phyloP scores from a whole-genome alignment of 2,888 invertebrate species.

The Teleogryllus oceanicus region DNA sequence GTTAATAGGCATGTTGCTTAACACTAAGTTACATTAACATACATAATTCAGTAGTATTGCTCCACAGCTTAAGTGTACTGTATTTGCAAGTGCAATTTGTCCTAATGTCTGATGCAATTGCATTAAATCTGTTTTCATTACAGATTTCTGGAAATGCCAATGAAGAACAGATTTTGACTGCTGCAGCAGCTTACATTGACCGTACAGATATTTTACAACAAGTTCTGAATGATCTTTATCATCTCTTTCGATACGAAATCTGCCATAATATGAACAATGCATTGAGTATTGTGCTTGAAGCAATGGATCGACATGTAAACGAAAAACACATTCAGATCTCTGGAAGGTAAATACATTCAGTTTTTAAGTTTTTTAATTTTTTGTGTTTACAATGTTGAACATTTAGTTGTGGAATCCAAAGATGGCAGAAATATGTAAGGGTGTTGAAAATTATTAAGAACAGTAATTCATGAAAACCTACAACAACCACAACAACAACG shows the following conservation, averaged over 20 bases:
- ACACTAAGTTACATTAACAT: too few relatives aligned
- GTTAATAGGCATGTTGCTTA: too few relatives aligned
- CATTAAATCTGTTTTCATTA: slow-evolving; percentile 36
- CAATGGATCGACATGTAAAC: slow-evolving; percentile 81
- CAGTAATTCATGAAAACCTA: too few relatives aligned
- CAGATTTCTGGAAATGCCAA: slow-evolving; percentile 89
- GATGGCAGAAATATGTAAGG: too few relatives aligned
- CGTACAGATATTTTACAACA: slow-evolving; percentile 76
- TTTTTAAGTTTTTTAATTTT: too few relatives aligned
- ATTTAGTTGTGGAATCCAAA: too few relatives aligned
- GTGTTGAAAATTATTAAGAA: too few relatives aligned
- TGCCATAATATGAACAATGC: slow-evolving; percentile 72
- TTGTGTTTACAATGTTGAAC: too few relatives aligned
- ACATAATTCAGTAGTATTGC: too few relatives aligned
- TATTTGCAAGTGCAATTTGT: too few relatives aligned
- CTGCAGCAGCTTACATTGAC: slow-evolving; percentile 79
- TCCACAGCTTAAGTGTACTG: too few relatives aligned
- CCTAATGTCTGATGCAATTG: slow-evolving; percentile 27
- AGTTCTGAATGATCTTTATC: slow-evolving; percentile 88
- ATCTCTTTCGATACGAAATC: slow-evolving; percentile 78
- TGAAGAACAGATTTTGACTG: slow-evolving; percentile 83
- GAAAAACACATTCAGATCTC: slow-evolving; percentile 92
- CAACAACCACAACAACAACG: too few relatives aligned
- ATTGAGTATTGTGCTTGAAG: slow-evolving; percentile 75
- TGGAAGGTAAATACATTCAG: slow-evolving; percentile 60